phyloP scores from a whole-genome alignment of 2,797 vertebrate genomes.

The Pangasius krempfi region DNA sequence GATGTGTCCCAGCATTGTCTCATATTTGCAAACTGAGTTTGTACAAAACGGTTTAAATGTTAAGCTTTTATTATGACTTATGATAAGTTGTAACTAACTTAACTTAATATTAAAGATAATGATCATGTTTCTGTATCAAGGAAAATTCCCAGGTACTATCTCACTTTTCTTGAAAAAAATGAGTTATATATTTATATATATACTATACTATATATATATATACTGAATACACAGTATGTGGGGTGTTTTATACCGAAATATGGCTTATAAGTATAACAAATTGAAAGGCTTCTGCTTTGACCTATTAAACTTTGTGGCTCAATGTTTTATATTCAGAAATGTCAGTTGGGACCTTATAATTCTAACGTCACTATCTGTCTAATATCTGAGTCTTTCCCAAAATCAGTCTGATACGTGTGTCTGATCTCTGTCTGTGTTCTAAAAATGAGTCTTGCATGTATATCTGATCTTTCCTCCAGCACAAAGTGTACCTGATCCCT shows the following conservation, averaged over 20 bases:
- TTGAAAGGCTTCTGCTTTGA: not conserved
- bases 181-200: not conserved
- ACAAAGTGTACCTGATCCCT: conserved; percentile 84
- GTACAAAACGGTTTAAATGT: not conserved
- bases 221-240: not conserved
- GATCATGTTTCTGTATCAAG: not conserved
- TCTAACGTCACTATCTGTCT: not conserved
- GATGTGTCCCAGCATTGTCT: not conserved
- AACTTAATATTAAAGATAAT: not conserved
- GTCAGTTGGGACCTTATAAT: not conserved
- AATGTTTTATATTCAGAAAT: not conserved
- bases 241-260: not conserved
- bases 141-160: too few species aligned
- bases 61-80: not conserved
- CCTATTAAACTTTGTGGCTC: not conserved
- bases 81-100: too few species aligned
- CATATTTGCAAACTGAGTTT: not conserved
- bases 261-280: not conserved
- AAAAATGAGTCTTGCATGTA: conserved; percentile 5
- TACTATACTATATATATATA: not conserved
- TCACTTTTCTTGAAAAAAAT: too few species aligned
- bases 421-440: conserved; percentile 1
- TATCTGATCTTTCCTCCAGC: conserved; percentile 68
- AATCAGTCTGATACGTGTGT: not conserved
- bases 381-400: not conserved